A percentile compares a stretch with the other conserved stretches of the same genome.
phyloP scores from a whole-genome alignment of 1,140 invertebrate species.

The Ridgeia piscesae region DNA sequence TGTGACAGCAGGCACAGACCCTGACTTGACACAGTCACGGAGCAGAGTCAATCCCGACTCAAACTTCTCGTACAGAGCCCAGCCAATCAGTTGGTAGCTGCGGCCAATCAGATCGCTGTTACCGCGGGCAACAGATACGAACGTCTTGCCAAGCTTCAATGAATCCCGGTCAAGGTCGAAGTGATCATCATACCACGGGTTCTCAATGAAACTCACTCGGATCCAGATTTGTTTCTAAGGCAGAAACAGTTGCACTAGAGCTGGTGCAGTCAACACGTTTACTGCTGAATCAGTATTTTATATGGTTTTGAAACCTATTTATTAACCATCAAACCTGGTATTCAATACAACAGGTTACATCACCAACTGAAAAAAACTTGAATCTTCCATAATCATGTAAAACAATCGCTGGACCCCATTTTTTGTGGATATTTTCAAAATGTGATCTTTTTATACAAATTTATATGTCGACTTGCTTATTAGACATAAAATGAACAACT shows the following conservation, averaged over 20 bases:
- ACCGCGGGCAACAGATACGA: conserved; percentile 63
- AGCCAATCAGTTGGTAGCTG: conserved; percentile 65
- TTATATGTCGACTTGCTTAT: no score
- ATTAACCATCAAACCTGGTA: no score
- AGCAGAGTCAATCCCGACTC: conserved; percentile 61
- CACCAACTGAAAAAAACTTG: no score
- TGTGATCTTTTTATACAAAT: no score
- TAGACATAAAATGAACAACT: no score
- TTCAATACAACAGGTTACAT: no score
- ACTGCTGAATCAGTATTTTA: no score
- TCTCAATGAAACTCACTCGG: conserved; percentile 62
- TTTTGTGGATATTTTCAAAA: no score
- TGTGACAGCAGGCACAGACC: neutral
- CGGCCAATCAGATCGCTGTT: conserved; percentile 62
- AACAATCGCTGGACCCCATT: no score
- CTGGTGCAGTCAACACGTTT: no score
- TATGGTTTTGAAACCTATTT: no score
- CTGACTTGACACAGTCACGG: conserved; percentile 32
- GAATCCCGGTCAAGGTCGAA: conserved; percentile 75
- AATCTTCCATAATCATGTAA: no score
- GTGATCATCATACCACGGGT: conserved; percentile 82
- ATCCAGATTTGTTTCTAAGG: conserved; percentile 8
- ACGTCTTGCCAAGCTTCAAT: conserved; percentile 76
- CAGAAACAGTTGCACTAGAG: neutral
- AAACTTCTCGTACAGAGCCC: conserved; percentile 70